These are phyloP conservation scores for Brachionus calyciflorus DNA, from an alignment of 1,140 invertebrate genomes.

Conservation along the genomic window DNA sequence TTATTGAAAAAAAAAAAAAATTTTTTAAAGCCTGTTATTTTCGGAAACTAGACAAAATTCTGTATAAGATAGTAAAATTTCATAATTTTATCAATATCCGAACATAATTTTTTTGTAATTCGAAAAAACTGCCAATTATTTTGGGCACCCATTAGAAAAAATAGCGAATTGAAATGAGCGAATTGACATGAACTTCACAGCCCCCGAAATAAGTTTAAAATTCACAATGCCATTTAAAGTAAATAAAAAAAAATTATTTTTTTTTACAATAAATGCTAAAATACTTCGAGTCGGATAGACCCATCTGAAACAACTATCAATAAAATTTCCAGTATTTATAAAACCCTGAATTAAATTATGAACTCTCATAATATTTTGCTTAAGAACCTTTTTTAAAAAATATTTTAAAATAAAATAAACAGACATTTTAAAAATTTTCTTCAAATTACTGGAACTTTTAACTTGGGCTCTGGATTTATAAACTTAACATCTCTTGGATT, in stretches of 20 bases:
- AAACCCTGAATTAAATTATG: conserved; percentile 83
- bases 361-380: conserved; percentile 86
- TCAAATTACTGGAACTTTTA: conserved; percentile 75
- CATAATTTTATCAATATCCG: no score
- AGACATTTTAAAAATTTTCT: neutral
- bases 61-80: no score
- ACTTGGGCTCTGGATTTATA: conserved; percentile 87
- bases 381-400: conserved; percentile 68
- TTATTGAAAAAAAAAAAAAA: no score
- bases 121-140: no score
- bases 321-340: conserved; percentile 81
- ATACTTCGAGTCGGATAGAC: conserved; percentile 84
- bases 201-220: no score
- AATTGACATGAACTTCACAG: no score
- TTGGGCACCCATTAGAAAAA: no score
- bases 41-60: no score
- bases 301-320: conserved; percentile 96
- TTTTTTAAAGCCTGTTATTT: no score
- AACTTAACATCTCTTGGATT: conserved; percentile 94
- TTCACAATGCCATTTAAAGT: no score
- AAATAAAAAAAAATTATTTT: conserved; percentile 47
- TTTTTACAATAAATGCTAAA: conserved; percentile 72
- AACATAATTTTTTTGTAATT: no score
- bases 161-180: no score
- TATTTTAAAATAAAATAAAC: conserved; percentile 27